Evolutionary conservation across 2,888 invertebrate genomes (phyloP), one percentile per base, ranked within the genome.

Genomic region (Cheilosia vulpina): DNA sequence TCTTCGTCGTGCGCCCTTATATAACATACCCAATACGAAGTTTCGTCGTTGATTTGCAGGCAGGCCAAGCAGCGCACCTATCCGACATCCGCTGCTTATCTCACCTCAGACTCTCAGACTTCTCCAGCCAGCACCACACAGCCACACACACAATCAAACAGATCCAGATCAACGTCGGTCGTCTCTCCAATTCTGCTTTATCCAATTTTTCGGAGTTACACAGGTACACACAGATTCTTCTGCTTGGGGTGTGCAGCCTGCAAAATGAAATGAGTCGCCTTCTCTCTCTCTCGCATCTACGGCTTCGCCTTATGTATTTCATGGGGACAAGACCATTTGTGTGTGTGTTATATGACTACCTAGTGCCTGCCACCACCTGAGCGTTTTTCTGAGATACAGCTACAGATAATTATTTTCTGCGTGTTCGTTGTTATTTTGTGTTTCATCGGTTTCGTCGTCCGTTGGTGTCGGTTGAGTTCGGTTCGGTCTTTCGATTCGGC

Each of bases 381-480:
- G 75, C 19, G 13, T 58, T 71, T 82, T 77, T 75, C 69, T 62
- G 71, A 85, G 85, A 81, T 81, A 81, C 76, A 76, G 73, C 68
- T 69, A 83, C 83, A 84, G 80, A 84, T 80, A 76, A 80, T 79
- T 75, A 73, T 84, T 84, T 69, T 66, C 85, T 85, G 76, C 81
- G 85, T 81, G 45, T 69, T 73, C 69, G 50, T 71, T 34, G 50
- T 45, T 62, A 24, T 79, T 53, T 72, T 60, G 65, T 72, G 38
- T 60, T 68, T 77, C 55, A 43, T 69, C 34, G 58, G 52, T 68
- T 60, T 71, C 62, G 58, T 60, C 60, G 53, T 55, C 38, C 38
- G 50, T 60, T 19, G 66, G 19, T 62, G 58, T 66, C 38, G 60
- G 47, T 69, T 19, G 11, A 58, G n/a, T 63, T 81, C 50, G 47